Base-by-base conservation (phyloP, 2,888 invertebrate species). In the Drosophila paranaensis region DNA sequence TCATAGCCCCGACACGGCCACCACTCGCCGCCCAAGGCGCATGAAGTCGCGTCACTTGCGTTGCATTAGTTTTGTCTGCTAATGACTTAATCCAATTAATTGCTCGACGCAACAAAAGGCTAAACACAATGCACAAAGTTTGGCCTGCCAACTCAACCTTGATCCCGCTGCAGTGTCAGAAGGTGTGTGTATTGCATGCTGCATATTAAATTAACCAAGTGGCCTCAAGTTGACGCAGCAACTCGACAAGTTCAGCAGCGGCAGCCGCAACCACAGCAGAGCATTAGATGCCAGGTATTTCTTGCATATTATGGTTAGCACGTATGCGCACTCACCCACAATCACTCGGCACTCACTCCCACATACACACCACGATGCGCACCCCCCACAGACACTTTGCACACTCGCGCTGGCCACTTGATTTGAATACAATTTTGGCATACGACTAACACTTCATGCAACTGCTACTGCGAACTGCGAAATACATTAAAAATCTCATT, bases 41-140 rank as follows among this genome's bases (percentile, higher is more conserved):
- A 6, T 30, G 37, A 16, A 27, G 37, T 6, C 11, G 40, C 45
- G 14, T n/a, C 46, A 39, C 40, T 40, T 40, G 30, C 11, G 13
- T 27, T 30, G 30, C 40, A 46, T 63, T 56, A 42, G 42, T 55
- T 58, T 40, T 66, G 50, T 50, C 16, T 68, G 78, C 76, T 85
- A 82, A 88, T 82, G 80, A 62, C 70, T 65, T 76, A 68, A 83
- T 73, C 82, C 78, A 84, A 78, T 82, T 82, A 88, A 78, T 63
- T 62, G 69, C 27, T 62, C 30, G 45, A 57, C 48, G 16, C 30
- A 43, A 43, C 65, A 51, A 58, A 35, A 27, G 53, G 48, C 56
- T 13, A 14, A 56, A 63, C 54, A 60, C 40, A 71, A 58, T 55
- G 20, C 50, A 33, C 63, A 77, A 67, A 40, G 55, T 61, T 58